A percentile compares a stretch with the other conserved stretches of the same genome.
Conservation (phyloP, 2,888 invertebrate genomes). For the Arenicola marina region DNA sequence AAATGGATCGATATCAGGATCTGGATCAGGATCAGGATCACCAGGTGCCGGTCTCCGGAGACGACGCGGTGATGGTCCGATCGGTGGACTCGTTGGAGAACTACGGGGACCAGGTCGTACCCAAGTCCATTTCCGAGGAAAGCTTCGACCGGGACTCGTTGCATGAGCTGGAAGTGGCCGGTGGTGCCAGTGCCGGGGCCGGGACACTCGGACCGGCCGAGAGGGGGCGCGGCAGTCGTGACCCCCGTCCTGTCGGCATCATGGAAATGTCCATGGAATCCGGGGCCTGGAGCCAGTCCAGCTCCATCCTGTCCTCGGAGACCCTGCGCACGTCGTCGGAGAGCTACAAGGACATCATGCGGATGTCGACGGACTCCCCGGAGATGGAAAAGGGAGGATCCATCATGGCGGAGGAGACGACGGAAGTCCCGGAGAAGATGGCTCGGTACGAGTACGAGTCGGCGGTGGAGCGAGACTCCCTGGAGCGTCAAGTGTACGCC, state of each 20-base stretch:
- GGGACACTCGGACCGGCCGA: no score
- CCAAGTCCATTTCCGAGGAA: conserved; percentile 6
- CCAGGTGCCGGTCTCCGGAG: conserved; percentile 23
- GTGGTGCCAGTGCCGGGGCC: no score
- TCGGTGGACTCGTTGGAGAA: conserved; percentile 49
- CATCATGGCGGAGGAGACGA: no score
- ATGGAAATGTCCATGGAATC: conserved; percentile 60
- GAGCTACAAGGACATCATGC: neutral
- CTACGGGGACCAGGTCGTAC: conserved; percentile 14
- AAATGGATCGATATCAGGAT: neutral
- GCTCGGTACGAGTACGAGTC: no score
- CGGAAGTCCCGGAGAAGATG: no score
- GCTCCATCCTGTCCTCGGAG: conserved; percentile 30
- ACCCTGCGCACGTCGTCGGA: conserved; percentile 26
- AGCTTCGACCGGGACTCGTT: conserved; percentile 38
- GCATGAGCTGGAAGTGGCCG: conserved; percentile 39
- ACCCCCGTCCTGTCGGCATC: conserved; percentile 38
- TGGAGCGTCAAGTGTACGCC: no score
- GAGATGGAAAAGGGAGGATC: neutral
- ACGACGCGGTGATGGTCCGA: conserved; percentile 42
- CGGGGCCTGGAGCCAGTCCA: conserved; percentile 37
- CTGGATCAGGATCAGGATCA: conserved; percentile 7
- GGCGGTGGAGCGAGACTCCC: no score
- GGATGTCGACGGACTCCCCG: conserved; percentile 3
- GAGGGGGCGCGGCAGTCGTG: conserved; percentile 38